Conservation (phyloP, 2,113 vertebrate species). For the Macaca mulatta region DNA sequence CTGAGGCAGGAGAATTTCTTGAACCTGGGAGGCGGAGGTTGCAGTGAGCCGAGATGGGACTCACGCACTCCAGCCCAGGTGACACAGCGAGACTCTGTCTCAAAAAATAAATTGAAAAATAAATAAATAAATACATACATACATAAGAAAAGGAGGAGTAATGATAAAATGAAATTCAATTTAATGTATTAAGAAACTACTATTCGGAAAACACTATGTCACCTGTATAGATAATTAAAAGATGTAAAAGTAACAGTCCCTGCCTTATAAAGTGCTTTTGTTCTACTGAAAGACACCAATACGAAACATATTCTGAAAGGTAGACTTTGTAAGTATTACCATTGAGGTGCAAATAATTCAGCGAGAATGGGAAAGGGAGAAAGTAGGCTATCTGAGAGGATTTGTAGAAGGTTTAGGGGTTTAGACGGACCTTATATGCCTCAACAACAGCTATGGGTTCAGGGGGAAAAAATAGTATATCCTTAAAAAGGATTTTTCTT, state of each 20-base stretch:
- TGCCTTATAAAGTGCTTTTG: neutral
- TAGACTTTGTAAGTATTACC: neutral
- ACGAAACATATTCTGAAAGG: neutral
- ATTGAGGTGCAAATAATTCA: neutral
- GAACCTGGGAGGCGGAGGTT: no score
- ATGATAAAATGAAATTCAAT: neutral
- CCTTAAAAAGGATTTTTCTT: neutral
- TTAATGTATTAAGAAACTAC: neutral
- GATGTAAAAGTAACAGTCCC: neutral
- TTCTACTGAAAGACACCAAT: neutral
- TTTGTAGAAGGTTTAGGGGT: neutral
- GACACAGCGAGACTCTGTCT: no score
- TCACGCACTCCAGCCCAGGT: no score
- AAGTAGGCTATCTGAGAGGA: neutral
- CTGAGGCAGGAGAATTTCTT: no score
- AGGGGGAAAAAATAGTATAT: neutral
- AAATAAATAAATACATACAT: neutral
- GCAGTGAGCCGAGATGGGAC: no score
- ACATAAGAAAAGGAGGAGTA: neutral
- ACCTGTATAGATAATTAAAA: neutral
- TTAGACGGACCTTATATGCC: neutral
- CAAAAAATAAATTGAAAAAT: neutral
- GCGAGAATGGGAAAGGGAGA: neutral
- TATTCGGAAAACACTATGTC: neutral
- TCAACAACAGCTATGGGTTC: neutral